Conservation (phyloP, 1,140 invertebrate genomes). For the Portunus trituberculatus region DNA sequence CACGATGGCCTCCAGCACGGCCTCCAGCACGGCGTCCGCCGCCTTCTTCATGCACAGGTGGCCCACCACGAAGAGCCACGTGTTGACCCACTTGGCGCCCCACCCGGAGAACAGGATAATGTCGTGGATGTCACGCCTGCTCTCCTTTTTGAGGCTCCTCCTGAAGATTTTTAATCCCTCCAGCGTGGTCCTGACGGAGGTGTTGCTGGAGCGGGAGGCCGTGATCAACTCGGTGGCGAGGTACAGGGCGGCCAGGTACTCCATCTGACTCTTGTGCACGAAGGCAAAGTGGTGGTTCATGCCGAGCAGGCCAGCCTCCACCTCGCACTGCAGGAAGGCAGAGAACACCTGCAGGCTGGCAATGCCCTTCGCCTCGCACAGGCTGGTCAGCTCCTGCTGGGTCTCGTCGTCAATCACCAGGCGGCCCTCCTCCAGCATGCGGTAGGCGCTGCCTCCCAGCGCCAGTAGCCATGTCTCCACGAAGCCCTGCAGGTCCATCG, state of each 20-base stretch:
- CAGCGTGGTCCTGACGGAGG: background rate
- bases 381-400: background rate
- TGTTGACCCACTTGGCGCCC: constrained; percentile 30
- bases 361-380: constrained; percentile 24
- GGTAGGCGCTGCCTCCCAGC: constrained; percentile 40
- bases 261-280: constrained; percentile 71
- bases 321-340: constrained; percentile 62
- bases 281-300: constrained; percentile 47
- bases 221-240: background rate
- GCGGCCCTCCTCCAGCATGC: constrained; percentile 52
- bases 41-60: constrained; percentile 33
- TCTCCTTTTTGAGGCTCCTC: background rate
- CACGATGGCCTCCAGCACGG: background rate
- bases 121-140: background rate
- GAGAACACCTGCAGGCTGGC: constrained; percentile 59
- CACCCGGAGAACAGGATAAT: background rate
- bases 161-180: background rate
- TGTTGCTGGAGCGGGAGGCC: background rate
- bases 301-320: constrained; percentile 30
- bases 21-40: background rate
- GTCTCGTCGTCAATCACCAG: constrained; percentile 16
- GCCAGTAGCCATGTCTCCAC: constrained; percentile 40
- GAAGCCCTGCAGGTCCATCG: constrained; percentile 42
- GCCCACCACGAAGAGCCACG: constrained; percentile 34
- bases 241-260: constrained; percentile 52